Percentiles rank a stretch among this genome's conserved stretches.
These are phyloP conservation scores for Benthosema pterotum DNA, from an alignment of 2,797 vertebrate genomes.

Conservation along the genomic window DNA sequence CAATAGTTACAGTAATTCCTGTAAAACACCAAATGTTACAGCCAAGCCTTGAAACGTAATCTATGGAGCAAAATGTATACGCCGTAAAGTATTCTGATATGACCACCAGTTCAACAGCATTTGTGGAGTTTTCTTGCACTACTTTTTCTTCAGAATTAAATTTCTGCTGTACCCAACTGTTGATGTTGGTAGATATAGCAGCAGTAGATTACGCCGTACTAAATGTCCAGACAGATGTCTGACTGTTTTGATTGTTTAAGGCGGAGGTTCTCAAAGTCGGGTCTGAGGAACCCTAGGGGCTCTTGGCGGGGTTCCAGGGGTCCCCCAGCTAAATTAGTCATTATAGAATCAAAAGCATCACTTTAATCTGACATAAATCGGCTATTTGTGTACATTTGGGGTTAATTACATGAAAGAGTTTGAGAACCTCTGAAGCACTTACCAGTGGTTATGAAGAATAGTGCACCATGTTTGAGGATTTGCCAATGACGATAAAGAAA, in stretches of 20 bases:
- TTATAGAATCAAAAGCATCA: no score
- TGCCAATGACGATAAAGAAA: no score
- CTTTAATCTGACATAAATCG: no score
- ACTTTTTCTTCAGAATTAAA: conserved; percentile 55
- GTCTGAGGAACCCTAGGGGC: no score
- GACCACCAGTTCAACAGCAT: conserved; percentile 71
- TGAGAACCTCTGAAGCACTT: no score
- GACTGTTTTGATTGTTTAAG: background rate
- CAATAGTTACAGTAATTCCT: conserved; percentile 51
- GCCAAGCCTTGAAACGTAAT: conserved; percentile 56
- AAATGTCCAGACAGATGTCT: conserved; percentile 47
- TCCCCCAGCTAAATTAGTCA: no score
- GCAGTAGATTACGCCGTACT: conserved; percentile 52
- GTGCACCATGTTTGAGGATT: no score
- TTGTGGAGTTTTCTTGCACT: conserved; percentile 73
- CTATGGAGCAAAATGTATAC: conserved; percentile 56
- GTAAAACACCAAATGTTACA: conserved; percentile 60
- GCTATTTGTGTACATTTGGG: no score
- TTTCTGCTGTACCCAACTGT: conserved; percentile 61
- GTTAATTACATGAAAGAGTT: no score
- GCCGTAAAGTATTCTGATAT: conserved; percentile 70
- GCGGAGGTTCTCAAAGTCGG: no score
- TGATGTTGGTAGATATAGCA: conserved; percentile 59
- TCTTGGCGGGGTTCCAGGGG: no score
- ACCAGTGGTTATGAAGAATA: no score